phyloP scores from a whole-genome alignment of 2,888 invertebrate species.

The Pammene fasciana region DNA sequence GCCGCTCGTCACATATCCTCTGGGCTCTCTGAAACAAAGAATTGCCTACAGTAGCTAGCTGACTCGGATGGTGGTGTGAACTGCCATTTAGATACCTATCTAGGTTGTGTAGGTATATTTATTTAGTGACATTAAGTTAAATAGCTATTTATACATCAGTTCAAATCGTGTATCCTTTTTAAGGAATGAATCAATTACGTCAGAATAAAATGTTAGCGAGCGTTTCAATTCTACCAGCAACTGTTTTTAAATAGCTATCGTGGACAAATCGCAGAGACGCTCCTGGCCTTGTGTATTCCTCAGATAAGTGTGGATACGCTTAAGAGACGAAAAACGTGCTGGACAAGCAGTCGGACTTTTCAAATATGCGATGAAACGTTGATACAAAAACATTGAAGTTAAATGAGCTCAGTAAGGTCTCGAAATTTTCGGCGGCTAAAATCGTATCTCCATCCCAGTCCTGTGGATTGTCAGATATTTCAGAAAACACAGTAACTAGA shows the following conservation, averaged over 20 bases:
- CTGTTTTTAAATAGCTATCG: not conserved
- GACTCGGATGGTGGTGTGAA: too few species aligned
- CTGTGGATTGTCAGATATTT: not conserved
- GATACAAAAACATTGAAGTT: not conserved
- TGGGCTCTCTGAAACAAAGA: too few species aligned
- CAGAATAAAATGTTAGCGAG: conserved; percentile 3
- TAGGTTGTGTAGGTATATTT: too few species aligned
- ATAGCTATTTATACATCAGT: not conserved
- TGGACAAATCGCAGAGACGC: conserved; percentile 3
- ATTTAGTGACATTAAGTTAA: too few species aligned
- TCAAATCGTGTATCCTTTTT: conserved; percentile 6
- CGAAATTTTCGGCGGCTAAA: not conserved
- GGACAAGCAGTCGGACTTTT: not conserved
- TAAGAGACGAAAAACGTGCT: conserved; percentile 23
- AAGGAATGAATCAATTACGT: conserved; percentile 3
- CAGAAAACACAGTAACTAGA: not conserved
- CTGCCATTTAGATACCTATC: too few species aligned
- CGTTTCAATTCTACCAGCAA: conserved; percentile 5
- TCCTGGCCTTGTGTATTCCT: conserved; percentile 6
- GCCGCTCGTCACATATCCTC: too few species aligned
- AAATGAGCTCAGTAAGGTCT: not conserved
- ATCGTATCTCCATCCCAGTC: conserved; percentile 2
- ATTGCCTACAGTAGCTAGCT: too few species aligned
- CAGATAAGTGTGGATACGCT: conserved; percentile 25
- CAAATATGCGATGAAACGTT: not conserved